Evolutionary conservation across 2,888 invertebrate genomes (phyloP).

Genomic region (Rugalucina vietnamica): DNA sequence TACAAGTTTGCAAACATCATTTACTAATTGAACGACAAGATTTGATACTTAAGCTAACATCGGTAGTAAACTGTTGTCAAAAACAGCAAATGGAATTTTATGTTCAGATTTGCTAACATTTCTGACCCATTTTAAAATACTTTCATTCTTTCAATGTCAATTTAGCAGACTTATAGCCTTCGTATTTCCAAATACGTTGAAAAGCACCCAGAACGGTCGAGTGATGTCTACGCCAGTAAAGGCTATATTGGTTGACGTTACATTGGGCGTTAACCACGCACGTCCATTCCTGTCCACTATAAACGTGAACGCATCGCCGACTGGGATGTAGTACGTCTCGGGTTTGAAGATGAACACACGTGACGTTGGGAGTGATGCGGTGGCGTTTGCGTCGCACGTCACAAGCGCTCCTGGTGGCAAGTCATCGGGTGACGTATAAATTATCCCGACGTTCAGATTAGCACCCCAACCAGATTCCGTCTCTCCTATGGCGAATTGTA

Average conservation of each 20-base stretch:
- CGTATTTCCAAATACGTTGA: constrained; percentile 57
- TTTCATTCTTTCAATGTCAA: no score
- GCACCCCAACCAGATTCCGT: constrained; percentile 49
- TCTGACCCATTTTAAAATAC: no score
- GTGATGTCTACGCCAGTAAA: constrained; percentile 56
- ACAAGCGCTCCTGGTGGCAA: constrained; percentile 36
- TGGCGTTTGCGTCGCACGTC: constrained; percentile 50
- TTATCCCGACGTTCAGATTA: constrained; percentile 55
- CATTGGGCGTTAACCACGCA: constrained; percentile 58
- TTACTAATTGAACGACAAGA: no score
- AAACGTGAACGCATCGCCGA: constrained; percentile 46
- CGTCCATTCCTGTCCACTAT: constrained; percentile 38
- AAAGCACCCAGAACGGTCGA: constrained; percentile 51
- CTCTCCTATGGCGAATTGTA: constrained; percentile 57
- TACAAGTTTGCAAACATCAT: no score
- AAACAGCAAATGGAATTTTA: no score
- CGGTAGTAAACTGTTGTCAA: no score
- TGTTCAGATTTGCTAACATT: no score
- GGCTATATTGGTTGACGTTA: constrained; percentile 37
- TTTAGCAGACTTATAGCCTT: constrained; percentile 48
- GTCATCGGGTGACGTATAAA: constrained; percentile 39
- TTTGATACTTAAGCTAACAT: no score
- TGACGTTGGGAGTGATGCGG: constrained; percentile 30
- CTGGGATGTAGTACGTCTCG: constrained; percentile 29
- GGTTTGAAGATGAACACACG: constrained; percentile 51